Evolutionary conservation across 2,797 vertebrate species (phyloP).

Genomic region (Gambelia wislizenii): DNA sequence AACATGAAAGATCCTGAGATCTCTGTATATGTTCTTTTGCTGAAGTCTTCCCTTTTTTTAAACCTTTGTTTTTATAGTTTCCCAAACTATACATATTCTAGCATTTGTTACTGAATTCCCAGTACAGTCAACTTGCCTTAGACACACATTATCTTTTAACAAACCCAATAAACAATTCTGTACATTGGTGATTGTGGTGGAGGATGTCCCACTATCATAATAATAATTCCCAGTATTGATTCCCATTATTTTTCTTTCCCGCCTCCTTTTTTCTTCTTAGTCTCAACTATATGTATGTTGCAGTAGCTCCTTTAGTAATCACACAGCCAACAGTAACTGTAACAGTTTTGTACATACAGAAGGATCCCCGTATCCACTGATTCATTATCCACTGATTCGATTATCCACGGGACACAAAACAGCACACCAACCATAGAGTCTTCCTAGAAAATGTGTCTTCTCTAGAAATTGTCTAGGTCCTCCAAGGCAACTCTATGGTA

Average conservation of each 20-base stretch:
- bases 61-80: background rate
- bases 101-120: slow-evolving; percentile 23
- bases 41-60: background rate
- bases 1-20: background rate
- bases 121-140: background rate
- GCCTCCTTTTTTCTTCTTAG: too few species aligned
- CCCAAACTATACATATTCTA: slow-evolving; percentile 1
- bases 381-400: too few species aligned
- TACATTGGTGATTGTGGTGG: background rate
- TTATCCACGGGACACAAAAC: too few species aligned
- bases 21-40: background rate
- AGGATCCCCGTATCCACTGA: too few species aligned
- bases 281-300: background rate
- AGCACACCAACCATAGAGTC: too few species aligned
- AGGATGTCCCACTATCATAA: background rate
- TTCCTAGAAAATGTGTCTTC: too few species aligned
- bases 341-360: too few species aligned
- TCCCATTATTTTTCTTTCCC: background rate
- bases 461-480: too few species aligned
- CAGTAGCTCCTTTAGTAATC: background rate
- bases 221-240: slow-evolving; percentile 17
- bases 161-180: background rate
- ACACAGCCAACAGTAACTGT: background rate
- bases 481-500: too few species aligned
- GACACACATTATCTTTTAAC: background rate